Percentiles rank a stretch among this genome's conserved stretches.
Conservation (phyloP, 2,113 vertebrate species). For the Psilopsiagon aymara region DNA sequence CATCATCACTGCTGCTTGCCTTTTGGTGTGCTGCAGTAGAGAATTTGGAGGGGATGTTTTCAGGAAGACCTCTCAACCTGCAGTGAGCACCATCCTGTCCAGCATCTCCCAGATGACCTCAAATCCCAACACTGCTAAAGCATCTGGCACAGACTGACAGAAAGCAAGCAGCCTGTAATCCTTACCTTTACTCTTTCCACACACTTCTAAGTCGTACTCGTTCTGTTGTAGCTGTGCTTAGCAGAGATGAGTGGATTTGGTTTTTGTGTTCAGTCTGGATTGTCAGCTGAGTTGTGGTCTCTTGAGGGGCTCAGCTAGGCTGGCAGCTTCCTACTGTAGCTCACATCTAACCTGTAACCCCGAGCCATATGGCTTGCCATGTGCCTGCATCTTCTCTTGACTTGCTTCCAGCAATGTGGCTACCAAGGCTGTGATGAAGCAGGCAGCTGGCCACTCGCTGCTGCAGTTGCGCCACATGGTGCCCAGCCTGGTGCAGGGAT, state of each 20-base stretch:
- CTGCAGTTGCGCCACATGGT: slow-evolving; percentile 9
- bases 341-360: background rate
- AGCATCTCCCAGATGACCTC: background rate
- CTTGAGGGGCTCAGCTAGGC: background rate
- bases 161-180: background rate
- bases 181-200: background rate
- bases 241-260: background rate
- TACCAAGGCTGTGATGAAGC: background rate
- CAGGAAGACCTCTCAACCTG: background rate
- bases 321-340: background rate
- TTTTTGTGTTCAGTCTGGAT: background rate
- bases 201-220: background rate
- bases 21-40: background rate
- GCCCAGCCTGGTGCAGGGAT: background rate
- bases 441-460: slow-evolving; percentile 40
- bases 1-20: background rate
- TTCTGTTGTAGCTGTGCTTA: background rate
- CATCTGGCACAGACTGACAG: background rate
- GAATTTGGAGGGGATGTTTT: background rate
- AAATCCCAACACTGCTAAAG: background rate
- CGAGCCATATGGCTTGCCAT: slow-evolving; percentile 14
- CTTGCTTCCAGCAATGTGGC: slow-evolving; percentile 9
- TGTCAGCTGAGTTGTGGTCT: background rate
- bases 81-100: background rate
- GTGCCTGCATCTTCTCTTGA: background rate